phyloP scores from a whole-genome alignment of 2,888 invertebrate species.

The Drosophila tanythrix region DNA sequence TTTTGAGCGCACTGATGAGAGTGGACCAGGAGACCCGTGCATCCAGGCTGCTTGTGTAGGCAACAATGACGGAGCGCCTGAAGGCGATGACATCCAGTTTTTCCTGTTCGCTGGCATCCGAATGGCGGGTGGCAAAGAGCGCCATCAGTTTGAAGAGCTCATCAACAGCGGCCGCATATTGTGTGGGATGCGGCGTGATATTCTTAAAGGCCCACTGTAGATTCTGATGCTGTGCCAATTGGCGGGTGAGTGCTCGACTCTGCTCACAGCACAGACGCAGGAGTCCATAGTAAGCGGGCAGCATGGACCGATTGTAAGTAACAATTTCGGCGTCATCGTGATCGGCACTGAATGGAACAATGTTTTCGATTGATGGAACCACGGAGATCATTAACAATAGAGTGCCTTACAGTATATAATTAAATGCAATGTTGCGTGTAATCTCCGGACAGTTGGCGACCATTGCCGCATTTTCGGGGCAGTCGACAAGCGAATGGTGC shows the following conservation, averaged over 20 bases:
- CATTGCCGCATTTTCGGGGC: constrained; percentile 95
- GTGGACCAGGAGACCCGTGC: constrained; percentile 97
- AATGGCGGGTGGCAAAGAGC: constrained; percentile 93
- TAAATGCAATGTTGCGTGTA: constrained; percentile 97
- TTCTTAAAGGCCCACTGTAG: constrained; percentile 98
- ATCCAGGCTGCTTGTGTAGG: constrained; percentile 95
- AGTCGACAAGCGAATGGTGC: constrained; percentile 96
- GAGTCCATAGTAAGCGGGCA: constrained; percentile 96
- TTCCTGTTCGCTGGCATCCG: constrained; percentile 91
- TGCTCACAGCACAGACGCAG: constrained; percentile 95
- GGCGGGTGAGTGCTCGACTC: constrained; percentile 93
- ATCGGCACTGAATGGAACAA: constrained; percentile 89
- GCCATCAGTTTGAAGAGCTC: constrained; percentile 96
- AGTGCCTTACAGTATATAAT: constrained; percentile 95
- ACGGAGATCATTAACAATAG: neutral
- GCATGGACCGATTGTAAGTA: constrained; percentile 96
- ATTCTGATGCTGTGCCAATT: constrained; percentile 96
- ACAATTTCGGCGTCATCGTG: constrained; percentile 98
- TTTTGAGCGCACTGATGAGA: constrained; percentile 94
- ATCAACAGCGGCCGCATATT: constrained; percentile 96
- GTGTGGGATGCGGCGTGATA: constrained; percentile 97
- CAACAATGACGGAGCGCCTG: constrained; percentile 92
- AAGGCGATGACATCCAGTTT: constrained; percentile 94
- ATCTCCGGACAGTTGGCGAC: constrained; percentile 95
- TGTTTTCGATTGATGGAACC: constrained; percentile 1